These are phyloP conservation scores for Sebastes itinus DNA, from an alignment of 2,797 vertebrate species.

Conservation along the genomic window DNA sequence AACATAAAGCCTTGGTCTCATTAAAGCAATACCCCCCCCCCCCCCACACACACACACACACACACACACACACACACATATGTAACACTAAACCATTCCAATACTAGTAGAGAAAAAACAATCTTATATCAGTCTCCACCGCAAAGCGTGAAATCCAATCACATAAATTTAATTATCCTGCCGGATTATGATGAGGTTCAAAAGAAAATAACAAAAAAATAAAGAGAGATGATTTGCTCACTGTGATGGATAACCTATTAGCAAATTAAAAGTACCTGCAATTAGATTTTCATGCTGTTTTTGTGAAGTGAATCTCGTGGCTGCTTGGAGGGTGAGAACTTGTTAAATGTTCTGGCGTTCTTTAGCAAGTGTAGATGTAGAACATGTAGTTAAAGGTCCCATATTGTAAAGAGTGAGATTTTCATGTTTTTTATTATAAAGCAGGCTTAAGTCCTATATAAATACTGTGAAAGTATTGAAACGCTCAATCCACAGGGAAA, in stretches of 20 bases:
- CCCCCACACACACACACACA: background rate
- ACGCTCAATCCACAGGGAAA: too few species aligned
- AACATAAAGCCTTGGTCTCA: background rate
- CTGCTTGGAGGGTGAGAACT: background rate
- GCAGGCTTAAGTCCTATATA: too few species aligned
- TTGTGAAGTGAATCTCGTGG: background rate
- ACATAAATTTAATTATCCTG: slow-evolving; percentile 28
- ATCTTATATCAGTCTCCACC: slow-evolving; percentile 5
- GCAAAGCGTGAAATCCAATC: background rate
- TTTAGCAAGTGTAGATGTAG: background rate
- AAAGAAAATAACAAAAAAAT: background rate
- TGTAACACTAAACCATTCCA: slow-evolving; percentile 4
- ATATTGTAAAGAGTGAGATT: too few species aligned
- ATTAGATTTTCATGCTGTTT: background rate
- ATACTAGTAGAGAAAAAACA: background rate
- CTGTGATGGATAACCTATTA: background rate
- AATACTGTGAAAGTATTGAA: too few species aligned
- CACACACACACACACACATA: background rate
- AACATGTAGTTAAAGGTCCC: background rate
- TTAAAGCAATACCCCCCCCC: background rate
- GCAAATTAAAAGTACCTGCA: background rate
- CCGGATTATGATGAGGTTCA: background rate
- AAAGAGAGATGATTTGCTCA: background rate
- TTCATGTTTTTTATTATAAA: too few species aligned
- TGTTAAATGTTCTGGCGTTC: background rate